Percentiles rank a stretch among this genome's conserved stretches.
Conservation (phyloP, 2,888 invertebrate species). For the Pasiphila rectangulata region DNA sequence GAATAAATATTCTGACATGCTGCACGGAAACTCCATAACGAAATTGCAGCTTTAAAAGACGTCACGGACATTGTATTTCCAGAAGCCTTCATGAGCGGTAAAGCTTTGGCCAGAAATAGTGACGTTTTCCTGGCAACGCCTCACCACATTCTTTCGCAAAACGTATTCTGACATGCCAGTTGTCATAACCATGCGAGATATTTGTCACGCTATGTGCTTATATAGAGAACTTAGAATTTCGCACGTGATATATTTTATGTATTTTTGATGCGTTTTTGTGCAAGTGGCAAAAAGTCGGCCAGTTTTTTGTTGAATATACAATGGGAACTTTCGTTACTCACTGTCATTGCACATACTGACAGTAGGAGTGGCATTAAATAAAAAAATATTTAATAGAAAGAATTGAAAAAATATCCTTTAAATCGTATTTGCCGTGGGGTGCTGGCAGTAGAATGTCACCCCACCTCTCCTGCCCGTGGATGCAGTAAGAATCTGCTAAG, state of each 20-base stretch:
- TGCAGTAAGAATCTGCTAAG: too few relatives aligned
- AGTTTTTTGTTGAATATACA: neutral
- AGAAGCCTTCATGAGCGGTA: conserved; percentile 3
- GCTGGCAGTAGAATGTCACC: too few relatives aligned
- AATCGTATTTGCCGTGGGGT: too few relatives aligned
- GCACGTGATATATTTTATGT: conserved; percentile 1
- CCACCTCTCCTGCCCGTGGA: too few relatives aligned
- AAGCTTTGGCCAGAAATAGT: neutral
- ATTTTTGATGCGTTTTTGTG: neutral
- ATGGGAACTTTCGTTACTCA: neutral
- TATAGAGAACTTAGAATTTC: neutral
- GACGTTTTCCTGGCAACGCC: conserved; percentile 19
- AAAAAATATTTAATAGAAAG: too few relatives aligned
- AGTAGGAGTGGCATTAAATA: too few relatives aligned
- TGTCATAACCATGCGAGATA: neutral
- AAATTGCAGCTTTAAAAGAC: conserved; percentile 3
- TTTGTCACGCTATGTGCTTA: neutral
- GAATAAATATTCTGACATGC: too few relatives aligned
- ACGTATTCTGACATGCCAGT: conserved; percentile 9
- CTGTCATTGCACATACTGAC: neutral
- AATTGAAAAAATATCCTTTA: too few relatives aligned
- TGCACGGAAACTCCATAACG: too few relatives aligned
- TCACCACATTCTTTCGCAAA: conserved; percentile 11
- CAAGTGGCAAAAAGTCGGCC: neutral
- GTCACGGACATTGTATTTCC: conserved; percentile 12